These are phyloP conservation scores for Lepidochitona cinerea DNA, from an alignment of 2,888 invertebrate genomes.

Conservation along the genomic window DNA sequence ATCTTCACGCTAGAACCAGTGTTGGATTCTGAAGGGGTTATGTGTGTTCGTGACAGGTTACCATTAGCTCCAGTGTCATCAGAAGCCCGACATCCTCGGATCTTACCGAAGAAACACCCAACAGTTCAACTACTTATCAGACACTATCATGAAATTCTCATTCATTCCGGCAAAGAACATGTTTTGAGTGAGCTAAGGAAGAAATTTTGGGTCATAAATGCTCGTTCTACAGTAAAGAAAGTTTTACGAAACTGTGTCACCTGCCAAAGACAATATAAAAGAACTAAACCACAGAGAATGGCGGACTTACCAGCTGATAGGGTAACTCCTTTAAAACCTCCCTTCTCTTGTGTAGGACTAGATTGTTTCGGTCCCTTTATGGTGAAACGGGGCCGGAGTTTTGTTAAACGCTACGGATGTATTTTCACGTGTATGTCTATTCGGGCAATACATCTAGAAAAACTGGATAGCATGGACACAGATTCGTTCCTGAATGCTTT, in stretches of 20 bases:
- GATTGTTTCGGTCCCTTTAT: slow-evolving; percentile 20
- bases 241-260: background rate
- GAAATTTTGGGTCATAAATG: slow-evolving; percentile 8
- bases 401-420: slow-evolving; percentile 20
- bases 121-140: background rate
- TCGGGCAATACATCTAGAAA: slow-evolving; percentile 17
- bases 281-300: slow-evolving; percentile 1
- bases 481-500: slow-evolving; percentile 16
- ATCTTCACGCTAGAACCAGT: background rate
- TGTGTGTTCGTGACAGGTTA: slow-evolving; percentile 1
- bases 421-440: slow-evolving; percentile 18
- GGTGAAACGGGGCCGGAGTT: background rate
- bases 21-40: background rate
- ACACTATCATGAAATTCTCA: background rate
- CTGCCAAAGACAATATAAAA: slow-evolving; percentile 5
- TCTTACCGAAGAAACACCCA: background rate
- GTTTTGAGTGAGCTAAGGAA: slow-evolving; percentile 11
- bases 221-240: background rate
- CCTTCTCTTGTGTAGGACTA: slow-evolving; percentile 11
- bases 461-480: slow-evolving; percentile 3
- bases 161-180: slow-evolving; percentile 6
- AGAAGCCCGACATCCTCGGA: background rate
- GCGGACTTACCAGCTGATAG: slow-evolving; percentile 15
- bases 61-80: background rate
- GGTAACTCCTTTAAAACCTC: background rate